Evolutionary conservation across 2,113 vertebrate genomes (phyloP).

Genomic region (Geococcyx californianus): DNA sequence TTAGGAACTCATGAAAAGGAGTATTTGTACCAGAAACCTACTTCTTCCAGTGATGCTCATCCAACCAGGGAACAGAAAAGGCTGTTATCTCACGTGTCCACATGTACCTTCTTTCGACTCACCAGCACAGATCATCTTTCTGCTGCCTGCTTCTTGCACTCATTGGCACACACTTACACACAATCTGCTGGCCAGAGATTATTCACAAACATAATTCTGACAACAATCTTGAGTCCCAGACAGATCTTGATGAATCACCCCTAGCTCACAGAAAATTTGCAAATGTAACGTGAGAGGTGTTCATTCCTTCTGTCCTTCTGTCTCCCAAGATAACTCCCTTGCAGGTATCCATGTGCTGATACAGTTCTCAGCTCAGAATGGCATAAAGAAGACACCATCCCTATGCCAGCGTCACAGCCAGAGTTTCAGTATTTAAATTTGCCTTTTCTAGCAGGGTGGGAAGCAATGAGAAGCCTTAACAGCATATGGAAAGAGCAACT

Average conservation of each 20-base stretch:
- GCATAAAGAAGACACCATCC: neutral
- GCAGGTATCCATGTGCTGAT: neutral
- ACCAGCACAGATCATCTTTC: neutral
- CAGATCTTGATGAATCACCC: neutral
- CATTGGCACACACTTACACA: no score
- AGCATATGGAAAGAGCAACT: neutral
- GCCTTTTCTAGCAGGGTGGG: neutral
- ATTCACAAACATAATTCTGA: neutral
- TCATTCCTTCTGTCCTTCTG: neutral
- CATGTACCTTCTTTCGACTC: neutral
- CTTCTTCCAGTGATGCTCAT: neutral
- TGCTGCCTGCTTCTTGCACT: neutral
- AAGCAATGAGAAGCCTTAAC: neutral
- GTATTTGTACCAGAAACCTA: neutral
- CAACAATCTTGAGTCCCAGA: neutral
- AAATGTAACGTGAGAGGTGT: rapidly evolving
- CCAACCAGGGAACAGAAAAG: neutral
- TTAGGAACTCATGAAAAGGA: neutral
- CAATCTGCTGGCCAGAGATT: neutral
- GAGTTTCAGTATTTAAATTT: neutral
- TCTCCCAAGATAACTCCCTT: no score
- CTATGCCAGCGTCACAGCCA: neutral
- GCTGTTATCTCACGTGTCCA: neutral
- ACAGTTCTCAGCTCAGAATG: neutral
- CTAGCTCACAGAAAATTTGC: neutral